Conservation (phyloP, 2,113 vertebrate genomes). For the Bubo scandiacus region DNA sequence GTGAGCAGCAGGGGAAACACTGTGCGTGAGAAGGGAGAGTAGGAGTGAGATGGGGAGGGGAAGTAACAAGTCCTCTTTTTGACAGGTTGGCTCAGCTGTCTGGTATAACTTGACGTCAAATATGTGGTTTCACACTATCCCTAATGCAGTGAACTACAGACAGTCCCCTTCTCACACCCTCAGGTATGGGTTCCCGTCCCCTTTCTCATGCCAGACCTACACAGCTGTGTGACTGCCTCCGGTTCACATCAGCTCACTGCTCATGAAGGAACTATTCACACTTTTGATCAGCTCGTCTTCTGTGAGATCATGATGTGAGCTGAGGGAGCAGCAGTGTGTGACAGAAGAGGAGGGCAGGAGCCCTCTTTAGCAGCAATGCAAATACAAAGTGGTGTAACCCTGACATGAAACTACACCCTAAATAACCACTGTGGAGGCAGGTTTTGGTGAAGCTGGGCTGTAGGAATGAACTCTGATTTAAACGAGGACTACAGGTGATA, state of each 20-base stretch:
- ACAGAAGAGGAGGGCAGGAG: background rate
- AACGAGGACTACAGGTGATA: background rate
- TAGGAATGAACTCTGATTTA: background rate
- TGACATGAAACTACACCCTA: background rate
- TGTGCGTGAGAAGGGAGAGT: background rate
- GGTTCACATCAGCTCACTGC: background rate
- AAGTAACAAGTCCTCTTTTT: background rate
- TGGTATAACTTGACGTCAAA: background rate
- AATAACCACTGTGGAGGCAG: background rate
- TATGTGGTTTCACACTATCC: background rate
- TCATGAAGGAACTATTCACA: background rate
- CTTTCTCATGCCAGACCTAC: background rate
- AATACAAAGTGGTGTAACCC: background rate
- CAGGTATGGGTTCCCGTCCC: background rate
- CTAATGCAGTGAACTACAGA: background rate
- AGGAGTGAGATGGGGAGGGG: background rate
- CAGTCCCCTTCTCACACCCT: background rate
- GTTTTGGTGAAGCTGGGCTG: background rate
- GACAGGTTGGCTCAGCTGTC: background rate
- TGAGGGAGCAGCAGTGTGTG: background rate
- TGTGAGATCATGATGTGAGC: background rate
- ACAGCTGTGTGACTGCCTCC: background rate
- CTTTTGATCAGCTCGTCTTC: background rate
- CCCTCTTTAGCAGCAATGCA: background rate
- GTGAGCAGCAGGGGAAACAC: accelerated